A percentile compares a stretch with the other conserved stretches of the same genome.
These are phyloP conservation scores for Dipus sagitta DNA, from an alignment of 2,797 vertebrate species.

Conservation along the genomic window DNA sequence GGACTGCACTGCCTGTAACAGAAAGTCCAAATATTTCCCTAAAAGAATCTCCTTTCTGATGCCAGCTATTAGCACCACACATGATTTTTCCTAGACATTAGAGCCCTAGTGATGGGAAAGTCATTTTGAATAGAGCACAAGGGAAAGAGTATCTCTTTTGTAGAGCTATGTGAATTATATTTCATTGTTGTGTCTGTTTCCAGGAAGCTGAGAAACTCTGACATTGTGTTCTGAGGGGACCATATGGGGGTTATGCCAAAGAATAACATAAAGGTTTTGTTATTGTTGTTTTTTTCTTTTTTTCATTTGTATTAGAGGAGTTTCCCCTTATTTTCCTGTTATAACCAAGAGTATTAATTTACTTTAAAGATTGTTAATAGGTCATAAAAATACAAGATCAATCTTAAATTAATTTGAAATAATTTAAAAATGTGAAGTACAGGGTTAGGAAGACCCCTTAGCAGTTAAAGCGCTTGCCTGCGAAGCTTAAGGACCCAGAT, in stretches of 20 bases:
- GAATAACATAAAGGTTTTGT: conserved; percentile 4
- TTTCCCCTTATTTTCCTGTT: conserved; percentile 56
- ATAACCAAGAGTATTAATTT: conserved; percentile 4
- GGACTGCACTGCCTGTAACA: conserved; percentile 17
- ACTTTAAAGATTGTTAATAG: not conserved
- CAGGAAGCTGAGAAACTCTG: conserved; percentile 18
- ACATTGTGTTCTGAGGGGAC: conserved; percentile 40
- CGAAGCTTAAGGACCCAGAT: too few relatives aligned
- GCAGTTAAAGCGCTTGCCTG: too few relatives aligned
- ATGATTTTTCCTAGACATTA: not conserved
- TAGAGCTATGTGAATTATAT: conserved; percentile 23
- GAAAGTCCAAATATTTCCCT: conserved; percentile 54
- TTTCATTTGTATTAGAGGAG: not conserved
- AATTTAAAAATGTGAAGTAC: conserved; percentile 41
- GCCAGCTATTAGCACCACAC: conserved; percentile 11
- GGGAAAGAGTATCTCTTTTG: not conserved
- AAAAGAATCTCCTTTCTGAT: conserved; percentile 53
- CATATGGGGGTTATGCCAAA: not conserved
- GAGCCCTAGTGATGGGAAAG: not conserved
- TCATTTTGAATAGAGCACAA: not conserved
- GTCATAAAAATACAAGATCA: conserved; percentile 5
- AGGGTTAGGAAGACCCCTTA: too few relatives aligned
- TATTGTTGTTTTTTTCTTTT: not conserved
- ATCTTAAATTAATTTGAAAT: conserved; percentile 56
- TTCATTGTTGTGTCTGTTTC: not conserved